Base-by-base conservation (phyloP, 2,888 invertebrate species). In the Uropetala carovei region DNA sequence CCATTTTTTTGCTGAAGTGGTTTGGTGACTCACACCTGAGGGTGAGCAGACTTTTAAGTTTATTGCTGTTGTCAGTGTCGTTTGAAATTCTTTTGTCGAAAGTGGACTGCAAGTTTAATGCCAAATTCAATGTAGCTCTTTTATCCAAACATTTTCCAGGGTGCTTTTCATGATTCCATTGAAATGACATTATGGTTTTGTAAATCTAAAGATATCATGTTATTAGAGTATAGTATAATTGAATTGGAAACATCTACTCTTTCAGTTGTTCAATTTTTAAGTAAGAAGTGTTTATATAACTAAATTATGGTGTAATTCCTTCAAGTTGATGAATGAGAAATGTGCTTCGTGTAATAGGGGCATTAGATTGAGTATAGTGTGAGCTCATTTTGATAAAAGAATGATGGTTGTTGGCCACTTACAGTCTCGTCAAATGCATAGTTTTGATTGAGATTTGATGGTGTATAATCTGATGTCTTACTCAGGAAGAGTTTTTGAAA, bases 161-260 rank as follows among this genome's bases (percentile, higher is more conserved):
- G 89, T 89, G 89, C 89, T 89, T 89, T 89, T 89, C 89, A 89
- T 89, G 89, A 89, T 68, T 89, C 89, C 89, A 89, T 89, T 89
- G 64, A 68, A 56, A 89, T 89, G 64, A 89, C 68, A 43, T 89
- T 60, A 64, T 64, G 43, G 64, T 89, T 60, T 89, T 89, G 75
- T 89, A 89, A 64, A 56, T 64, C 64, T 89, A 64, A 86, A 68
- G 43, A 43, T 89, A 89, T 89, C 68, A 89, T 89, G 89, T 30
- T 89, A 68, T 89, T 43, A 89, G 89, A 64, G 56, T 64, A 64
- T 89, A 89, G 89, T 68, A 89, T 64, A 83, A 89, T 64, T 89
- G 89, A 89, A 89, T 89, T 68, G 64, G 89, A 64, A 64, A 89
- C 30, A 89, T 89, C 64, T 68, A 30, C 64, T 60, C 30, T 58